Evolutionary conservation across 2,797 vertebrate species (phyloP), one percentile per base, ranked within the genome.

Genomic region (Glyptemys insculpta): DNA sequence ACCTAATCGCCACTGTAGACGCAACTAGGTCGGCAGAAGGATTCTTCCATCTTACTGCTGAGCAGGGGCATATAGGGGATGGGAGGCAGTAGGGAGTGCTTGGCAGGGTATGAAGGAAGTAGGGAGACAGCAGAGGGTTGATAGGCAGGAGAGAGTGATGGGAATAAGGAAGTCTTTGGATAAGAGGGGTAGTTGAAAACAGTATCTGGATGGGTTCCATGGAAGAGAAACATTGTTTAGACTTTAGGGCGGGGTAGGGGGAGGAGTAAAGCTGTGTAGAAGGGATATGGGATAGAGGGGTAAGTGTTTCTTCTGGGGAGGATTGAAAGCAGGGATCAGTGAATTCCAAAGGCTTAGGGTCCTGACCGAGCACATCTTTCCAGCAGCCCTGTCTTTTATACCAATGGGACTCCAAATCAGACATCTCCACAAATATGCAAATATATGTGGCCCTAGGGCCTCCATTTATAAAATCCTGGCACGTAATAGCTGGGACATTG

Each of bases 401-500:
- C 65, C 8, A n/a, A 11, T 37, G n/a, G 18, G 34, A 68, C 37
- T 72, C n/a, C 68, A 72, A 41, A 1, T 0, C n/a, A 85, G 76
- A 41, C 87, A 90, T 41, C 81, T 49, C 85, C 62, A 59, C 68
- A 90, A 95, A 85, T 89, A 49, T 84, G 41, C 91, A 78, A 81
- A 23, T 91, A 37, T 31, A 50, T 34, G 2, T 72, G 79, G 68
- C 83, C 76, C 53, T 53, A 85, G 49, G 90, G 81, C 25, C 76
- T 81, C 74, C 88, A n/a, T 29, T 91, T 93, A 83, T 0, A 18
- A 85, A 95, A 96, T 85, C 34, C 52, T 23, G 54, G 31, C 81
- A 79, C 90, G 92, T 93, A 85, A 90, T 92, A 29, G 65, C 83
- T 62, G 68, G 37, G 88, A 53, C 37, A 83, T 94, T 90, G 84